Evolutionary conservation across 1,140 invertebrate genomes (phyloP).

Genomic region (Lasioglossum albipes): DNA sequence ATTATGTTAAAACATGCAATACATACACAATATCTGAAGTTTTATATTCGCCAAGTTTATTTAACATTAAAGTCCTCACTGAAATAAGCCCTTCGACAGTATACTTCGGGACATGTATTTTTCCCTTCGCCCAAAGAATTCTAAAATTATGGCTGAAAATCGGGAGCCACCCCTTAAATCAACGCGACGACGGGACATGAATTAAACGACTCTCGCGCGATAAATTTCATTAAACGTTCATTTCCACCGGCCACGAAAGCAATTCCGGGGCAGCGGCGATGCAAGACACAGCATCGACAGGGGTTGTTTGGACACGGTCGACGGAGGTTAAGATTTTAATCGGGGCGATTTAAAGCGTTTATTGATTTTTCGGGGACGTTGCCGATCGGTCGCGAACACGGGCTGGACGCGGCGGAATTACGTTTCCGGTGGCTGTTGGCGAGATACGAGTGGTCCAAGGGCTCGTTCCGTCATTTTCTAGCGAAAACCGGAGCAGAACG

Average conservation of each 20-base stretch:
- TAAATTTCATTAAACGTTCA: slow-evolving; percentile 17
- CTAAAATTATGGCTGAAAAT: no score
- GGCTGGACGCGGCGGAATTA: slow-evolving; percentile 46
- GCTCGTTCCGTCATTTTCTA: slow-evolving; percentile 54
- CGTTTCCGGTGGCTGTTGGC: slow-evolving; percentile 38
- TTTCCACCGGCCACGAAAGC: not conserved
- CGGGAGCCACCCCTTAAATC: no score
- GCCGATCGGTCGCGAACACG: slow-evolving; percentile 44
- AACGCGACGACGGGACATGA: not conserved
- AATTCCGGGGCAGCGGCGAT: not conserved
- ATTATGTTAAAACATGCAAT: no score
- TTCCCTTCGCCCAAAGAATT: no score
- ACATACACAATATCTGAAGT: no score
- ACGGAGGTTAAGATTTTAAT: slow-evolving; percentile 24
- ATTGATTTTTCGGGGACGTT: slow-evolving; percentile 52
- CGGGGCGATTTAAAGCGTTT: slow-evolving; percentile 39
- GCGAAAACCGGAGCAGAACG: not conserved
- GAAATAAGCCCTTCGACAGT: no score
- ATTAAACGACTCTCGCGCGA: not conserved
- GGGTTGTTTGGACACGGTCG: not conserved
- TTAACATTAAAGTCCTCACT: no score
- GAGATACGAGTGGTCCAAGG: slow-evolving; percentile 42
- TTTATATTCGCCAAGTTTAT: no score
- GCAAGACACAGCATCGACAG: not conserved
- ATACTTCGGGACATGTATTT: no score